These are phyloP conservation scores for Marcusenius ussheri DNA, from an alignment of 2,113 vertebrate genomes.

Conservation along the genomic window DNA sequence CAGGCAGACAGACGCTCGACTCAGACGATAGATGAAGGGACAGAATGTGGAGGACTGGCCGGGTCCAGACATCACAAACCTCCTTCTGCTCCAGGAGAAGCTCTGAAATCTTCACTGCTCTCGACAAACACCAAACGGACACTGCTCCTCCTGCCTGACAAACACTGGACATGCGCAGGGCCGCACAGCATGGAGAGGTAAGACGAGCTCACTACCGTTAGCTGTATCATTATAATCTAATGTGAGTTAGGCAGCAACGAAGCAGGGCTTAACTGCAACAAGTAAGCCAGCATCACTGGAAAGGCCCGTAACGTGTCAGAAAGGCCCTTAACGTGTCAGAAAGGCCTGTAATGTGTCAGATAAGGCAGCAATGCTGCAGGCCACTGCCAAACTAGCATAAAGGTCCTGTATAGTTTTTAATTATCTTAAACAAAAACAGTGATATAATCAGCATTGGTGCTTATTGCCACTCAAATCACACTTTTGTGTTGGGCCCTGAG, in stretches of 20 bases:
- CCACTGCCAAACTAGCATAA: background rate
- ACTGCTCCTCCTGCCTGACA: background rate
- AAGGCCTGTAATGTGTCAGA: background rate
- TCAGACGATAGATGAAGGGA: slow-evolving; percentile 30
- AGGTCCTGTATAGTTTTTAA: background rate
- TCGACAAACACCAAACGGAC: slow-evolving; percentile 14
- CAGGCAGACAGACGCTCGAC: slow-evolving; percentile 55
- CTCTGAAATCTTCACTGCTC: slow-evolving; percentile 32
- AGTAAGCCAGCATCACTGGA: background rate
- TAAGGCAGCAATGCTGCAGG: background rate
- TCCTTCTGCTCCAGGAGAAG: slow-evolving; percentile 30
- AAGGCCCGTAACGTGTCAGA: background rate
- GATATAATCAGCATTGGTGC: background rate
- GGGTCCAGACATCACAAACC: slow-evolving; percentile 40
- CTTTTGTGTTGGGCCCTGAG: background rate
- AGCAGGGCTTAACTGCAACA: background rate
- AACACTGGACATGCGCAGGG: background rate
- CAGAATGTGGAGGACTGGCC: slow-evolving; percentile 36
- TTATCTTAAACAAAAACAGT: background rate
- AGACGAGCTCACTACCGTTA: no score
- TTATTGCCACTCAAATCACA: background rate
- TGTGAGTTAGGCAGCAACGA: background rate
- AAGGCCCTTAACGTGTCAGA: no score
- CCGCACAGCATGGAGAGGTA: no score
- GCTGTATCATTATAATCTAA: background rate